These are phyloP conservation scores for Neodiprion virginianus DNA, from an alignment of 1,140 invertebrate species.

Conservation along the genomic window DNA sequence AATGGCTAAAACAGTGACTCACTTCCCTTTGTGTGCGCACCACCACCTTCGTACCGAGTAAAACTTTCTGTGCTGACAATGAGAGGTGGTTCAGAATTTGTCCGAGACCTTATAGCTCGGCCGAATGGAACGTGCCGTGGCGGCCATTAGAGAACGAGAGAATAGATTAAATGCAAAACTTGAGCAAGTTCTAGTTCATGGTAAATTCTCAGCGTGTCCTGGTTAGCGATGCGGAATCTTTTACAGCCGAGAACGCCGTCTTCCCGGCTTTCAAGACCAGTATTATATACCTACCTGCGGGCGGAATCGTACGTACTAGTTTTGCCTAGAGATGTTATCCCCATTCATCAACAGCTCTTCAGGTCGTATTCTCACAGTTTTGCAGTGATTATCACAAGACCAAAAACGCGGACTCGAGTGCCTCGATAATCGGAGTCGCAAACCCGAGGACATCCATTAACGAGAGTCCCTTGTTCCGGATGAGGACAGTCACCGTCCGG, in stretches of 20 bases:
- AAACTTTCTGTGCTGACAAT: neutral
- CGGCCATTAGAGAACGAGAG: neutral
- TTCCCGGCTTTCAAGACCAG: too few relatives aligned
- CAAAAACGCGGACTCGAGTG: too few relatives aligned
- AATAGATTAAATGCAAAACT: neutral
- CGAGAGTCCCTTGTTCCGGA: conserved; percentile 2
- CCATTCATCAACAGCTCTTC: neutral
- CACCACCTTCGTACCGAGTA: too few relatives aligned
- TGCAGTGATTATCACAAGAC: neutral
- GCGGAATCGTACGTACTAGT: neutral
- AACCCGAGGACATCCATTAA: neutral
- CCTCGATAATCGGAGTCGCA: too few relatives aligned
- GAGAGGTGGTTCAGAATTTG: neutral
- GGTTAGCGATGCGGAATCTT: conserved; percentile 1
- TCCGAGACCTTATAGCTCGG: neutral
- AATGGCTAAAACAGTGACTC: too few relatives aligned
- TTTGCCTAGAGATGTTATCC: neutral
- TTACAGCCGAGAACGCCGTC: neutral
- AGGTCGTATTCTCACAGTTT: neutral
- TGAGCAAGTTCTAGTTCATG: neutral
- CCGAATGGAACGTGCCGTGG: neutral
- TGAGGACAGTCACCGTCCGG: neutral
- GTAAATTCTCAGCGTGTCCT: neutral
- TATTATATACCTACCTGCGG: neutral
- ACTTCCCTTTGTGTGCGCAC: too few relatives aligned